These are phyloP conservation scores for Myopa tessellatipennis DNA, from an alignment of 2,888 invertebrate genomes.

Conservation along the genomic window DNA sequence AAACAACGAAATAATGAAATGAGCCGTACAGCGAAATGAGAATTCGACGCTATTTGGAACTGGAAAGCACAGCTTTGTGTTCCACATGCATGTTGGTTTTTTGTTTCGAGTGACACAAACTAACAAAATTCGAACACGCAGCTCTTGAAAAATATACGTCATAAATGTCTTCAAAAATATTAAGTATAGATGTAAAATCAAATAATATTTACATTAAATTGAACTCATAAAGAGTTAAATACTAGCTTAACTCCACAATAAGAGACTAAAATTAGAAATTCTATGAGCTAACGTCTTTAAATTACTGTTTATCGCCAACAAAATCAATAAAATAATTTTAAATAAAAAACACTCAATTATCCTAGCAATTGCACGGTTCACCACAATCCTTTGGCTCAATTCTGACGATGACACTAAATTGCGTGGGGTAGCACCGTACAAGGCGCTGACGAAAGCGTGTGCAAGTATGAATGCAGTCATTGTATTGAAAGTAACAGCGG, in stretches of 20 bases:
- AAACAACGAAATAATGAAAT: too few relatives aligned
- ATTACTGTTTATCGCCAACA: conserved; percentile 11
- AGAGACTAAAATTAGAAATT: conserved; percentile 24
- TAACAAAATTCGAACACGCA: not conserved
- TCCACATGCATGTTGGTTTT: too few relatives aligned
- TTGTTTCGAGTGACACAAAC: too few relatives aligned
- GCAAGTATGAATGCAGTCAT: not conserved
- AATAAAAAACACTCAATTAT: conserved; percentile 47
- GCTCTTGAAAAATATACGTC: conserved; percentile 43
- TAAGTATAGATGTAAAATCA: conserved; percentile 54
- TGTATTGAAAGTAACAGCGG: not conserved
- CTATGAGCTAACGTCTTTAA: conserved; percentile 54
- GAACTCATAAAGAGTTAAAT: conserved; percentile 59
- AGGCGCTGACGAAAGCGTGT: not conserved
- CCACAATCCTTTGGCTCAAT: conserved; percentile 29
- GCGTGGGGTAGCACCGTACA: not conserved
- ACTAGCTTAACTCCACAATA: conserved; percentile 28
- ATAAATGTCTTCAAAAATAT: conserved; percentile 50
- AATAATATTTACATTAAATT: conserved; percentile 54
- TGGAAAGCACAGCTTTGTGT: too few relatives aligned
- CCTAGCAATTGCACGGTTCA: conserved; percentile 41
- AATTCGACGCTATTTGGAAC: too few relatives aligned
- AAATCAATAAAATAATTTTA: conserved; percentile 20
- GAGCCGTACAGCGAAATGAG: too few relatives aligned
- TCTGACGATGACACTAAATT: not conserved